Evolutionary conservation across 2,888 invertebrate species (phyloP).

Genomic region (Gymnoscelis rufifasciata): DNA sequence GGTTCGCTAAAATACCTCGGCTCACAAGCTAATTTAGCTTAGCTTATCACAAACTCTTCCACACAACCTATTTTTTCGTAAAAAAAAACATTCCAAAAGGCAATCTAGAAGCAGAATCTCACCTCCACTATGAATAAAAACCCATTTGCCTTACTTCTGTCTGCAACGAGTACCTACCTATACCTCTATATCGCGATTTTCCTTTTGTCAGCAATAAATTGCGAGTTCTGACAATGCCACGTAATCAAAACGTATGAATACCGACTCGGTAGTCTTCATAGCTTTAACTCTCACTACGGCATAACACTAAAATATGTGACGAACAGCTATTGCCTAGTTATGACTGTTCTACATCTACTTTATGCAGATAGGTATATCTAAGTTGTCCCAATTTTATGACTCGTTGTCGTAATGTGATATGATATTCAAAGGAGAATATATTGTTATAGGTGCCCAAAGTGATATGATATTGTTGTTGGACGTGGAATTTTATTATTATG

Average conservation of each 20-base stretch:
- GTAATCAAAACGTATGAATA: slow-evolving; percentile 16
- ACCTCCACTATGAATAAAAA: slow-evolving; percentile 5
- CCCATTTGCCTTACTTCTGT: slow-evolving; percentile 7
- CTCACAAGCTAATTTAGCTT: too few species aligned
- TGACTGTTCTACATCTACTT: background rate
- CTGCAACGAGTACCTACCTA: too few species aligned
- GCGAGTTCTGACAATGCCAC: slow-evolving; percentile 5
- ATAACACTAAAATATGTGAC: slow-evolving; percentile 7
- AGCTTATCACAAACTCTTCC: too few species aligned
- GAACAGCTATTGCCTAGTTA: background rate
- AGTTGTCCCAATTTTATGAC: too few species aligned
- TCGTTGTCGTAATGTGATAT: too few species aligned
- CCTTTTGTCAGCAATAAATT: slow-evolving; percentile 7
- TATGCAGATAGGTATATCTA: too few species aligned
- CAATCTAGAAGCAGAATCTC: background rate
- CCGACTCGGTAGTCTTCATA: slow-evolving; percentile 8
- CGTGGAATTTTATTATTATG: too few species aligned
- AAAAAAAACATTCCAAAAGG: background rate
- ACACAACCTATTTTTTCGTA: background rate
- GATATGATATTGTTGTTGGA: too few species aligned
- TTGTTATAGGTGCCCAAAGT: too few species aligned
- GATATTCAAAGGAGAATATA: too few species aligned
- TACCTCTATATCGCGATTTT: too few species aligned
- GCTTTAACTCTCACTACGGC: background rate
- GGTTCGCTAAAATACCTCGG: too few species aligned